Conservation (phyloP, 2,888 invertebrate genomes). For the Abscondita cerata region DNA sequence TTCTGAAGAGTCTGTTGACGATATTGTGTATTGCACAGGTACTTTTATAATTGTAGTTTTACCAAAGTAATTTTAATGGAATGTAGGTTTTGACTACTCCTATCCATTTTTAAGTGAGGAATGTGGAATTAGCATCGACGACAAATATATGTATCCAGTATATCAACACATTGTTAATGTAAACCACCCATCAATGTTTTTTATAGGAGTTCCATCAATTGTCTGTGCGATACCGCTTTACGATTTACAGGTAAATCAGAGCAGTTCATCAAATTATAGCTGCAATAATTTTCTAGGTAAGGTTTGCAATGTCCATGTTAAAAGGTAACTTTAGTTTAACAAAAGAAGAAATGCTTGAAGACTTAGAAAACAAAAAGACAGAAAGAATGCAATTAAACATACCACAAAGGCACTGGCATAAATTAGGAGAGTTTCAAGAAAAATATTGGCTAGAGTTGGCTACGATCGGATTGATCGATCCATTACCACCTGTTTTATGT, state of each 20-base stretch:
- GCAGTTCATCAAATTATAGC: no score
- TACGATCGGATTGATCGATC: not conserved
- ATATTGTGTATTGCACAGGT: constrained; percentile 77
- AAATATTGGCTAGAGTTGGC: not conserved
- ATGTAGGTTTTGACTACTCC: constrained; percentile 60
- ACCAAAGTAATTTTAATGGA: no score
- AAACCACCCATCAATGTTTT: constrained; percentile 78
- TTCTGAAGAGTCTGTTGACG: constrained; percentile 66
- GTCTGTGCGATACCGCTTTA: constrained; percentile 80
- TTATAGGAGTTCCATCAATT: constrained; percentile 83
- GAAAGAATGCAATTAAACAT: not conserved
- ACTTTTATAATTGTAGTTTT: constrained; percentile 23
- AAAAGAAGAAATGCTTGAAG: not conserved
- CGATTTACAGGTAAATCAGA: constrained; percentile 76
- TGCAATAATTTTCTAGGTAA: no score
- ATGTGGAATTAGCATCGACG: constrained; percentile 72
- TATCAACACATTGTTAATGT: constrained; percentile 89
- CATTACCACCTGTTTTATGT: not conserved
- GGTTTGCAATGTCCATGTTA: no score
- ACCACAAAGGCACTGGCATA: not conserved
- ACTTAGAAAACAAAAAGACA: not conserved
- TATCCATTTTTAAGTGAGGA: constrained; percentile 63
- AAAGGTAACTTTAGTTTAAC: not conserved
- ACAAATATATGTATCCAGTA: constrained; percentile 81
- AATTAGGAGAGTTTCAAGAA: constrained; percentile 4